A percentile compares a stretch with the other conserved stretches of the same genome.
These are phyloP conservation scores for Hoplodrina blanda DNA, from an alignment of 2,888 invertebrate species.

Conservation along the genomic window DNA sequence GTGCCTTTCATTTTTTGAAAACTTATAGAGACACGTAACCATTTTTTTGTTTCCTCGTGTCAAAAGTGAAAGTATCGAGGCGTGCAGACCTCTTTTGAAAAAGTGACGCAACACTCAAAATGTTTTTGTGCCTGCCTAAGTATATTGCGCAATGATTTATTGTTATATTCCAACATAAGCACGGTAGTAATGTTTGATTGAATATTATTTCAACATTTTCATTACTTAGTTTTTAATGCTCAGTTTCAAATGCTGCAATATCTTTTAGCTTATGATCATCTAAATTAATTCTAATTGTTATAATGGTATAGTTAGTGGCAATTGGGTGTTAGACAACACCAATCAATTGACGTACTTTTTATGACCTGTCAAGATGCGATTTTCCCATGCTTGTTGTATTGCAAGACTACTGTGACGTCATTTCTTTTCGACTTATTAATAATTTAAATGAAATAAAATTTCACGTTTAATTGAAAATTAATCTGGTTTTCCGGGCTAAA, in stretches of 20 bases:
- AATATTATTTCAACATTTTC: slow-evolving; percentile 10
- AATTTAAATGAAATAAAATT: no score
- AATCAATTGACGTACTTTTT: no score
- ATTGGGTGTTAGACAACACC: background rate
- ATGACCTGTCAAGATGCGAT: no score
- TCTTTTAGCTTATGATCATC: background rate
- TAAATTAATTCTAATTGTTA: background rate
- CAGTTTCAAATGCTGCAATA: slow-evolving; percentile 1
- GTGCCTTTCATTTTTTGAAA: slow-evolving; percentile 34
- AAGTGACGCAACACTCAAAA: slow-evolving; percentile 51
- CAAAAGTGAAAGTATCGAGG: slow-evolving; percentile 52
- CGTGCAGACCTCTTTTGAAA: slow-evolving; percentile 37
- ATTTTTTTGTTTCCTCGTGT: slow-evolving; percentile 47
- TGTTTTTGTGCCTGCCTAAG: slow-evolving; percentile 20
- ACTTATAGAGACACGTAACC: slow-evolving; percentile 23
- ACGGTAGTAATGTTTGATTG: slow-evolving; percentile 3
- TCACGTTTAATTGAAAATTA: no score
- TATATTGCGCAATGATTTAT: slow-evolving; percentile 8
- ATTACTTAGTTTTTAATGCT: background rate
- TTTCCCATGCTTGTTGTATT: no score
- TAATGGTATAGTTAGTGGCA: background rate
- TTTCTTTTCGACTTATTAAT: no score
- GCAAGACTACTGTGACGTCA: no score
- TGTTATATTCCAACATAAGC: slow-evolving; percentile 18
- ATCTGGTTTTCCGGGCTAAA: no score